Base-by-base conservation (phyloP, 2,888 invertebrate genomes). In the Melanotus villosus region DNA sequence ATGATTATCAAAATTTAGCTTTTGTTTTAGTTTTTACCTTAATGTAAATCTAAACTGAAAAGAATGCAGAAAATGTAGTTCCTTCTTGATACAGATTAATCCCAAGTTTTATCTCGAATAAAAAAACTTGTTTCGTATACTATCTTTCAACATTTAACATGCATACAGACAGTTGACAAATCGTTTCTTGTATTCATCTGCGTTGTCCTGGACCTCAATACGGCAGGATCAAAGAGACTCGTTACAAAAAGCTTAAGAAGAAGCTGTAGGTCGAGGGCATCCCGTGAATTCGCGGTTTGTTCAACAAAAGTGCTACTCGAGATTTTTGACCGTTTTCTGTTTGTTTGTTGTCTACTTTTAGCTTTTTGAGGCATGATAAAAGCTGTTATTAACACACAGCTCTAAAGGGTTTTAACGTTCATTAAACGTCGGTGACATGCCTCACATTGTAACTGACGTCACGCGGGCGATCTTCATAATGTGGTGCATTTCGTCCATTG, bases 401-500 rank as follows among this genome's bases (percentile, higher is more conserved):
- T 16, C 58, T 32, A 32, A 63, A 34, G 41, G 56, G 60, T 62
- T 66, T 54, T 50, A 63, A 32, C n/a, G 38, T 68, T 54, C 54
- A 67, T 67, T 67, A 67, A 60, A 62, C 60, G 67, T 18, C 16
- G 34, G 26, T 57, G 63, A 50, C 52, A 50, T 30, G 36, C 38
- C 26, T 47, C 47, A 7, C 43, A 57, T 65, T 56, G 54, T 47
- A 32, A 12, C n/a, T 54, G 65, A 65, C 65, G 45, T 59, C 65
- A 65, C 50, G 45, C 30, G 9, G 59, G 65, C 59, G 32, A 57
- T 57, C 50, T 56, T 57, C 52, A 41, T 65, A 65, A 58, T 56
- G 47, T 59, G 52, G 26, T 59, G 64, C 65, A 69, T 52, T 64
- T 69, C 52, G 43, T 56, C 64, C 32, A 65, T 65, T 65, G 65